A percentile compares a stretch with the other conserved stretches of the same genome.
Conservation (phyloP, 2,113 vertebrate genomes). For the Hepsetus odoe region DNA sequence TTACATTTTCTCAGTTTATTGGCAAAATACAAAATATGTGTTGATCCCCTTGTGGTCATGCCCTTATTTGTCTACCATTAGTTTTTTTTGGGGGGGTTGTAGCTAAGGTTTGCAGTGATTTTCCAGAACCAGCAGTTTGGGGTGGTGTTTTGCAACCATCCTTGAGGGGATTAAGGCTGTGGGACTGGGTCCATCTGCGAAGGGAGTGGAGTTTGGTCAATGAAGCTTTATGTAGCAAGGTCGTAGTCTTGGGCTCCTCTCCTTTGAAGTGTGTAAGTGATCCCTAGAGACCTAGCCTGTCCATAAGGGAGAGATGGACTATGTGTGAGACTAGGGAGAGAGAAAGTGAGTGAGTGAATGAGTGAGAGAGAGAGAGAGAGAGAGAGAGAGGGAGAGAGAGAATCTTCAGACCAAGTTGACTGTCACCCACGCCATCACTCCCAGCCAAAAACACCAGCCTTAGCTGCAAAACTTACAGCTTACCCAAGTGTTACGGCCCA, state of each 20-base stretch:
- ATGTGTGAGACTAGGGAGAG: conserved; percentile 51
- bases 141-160: conserved; percentile 44
- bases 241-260: conserved; percentile 65
- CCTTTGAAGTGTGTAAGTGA: conserved; percentile 73
- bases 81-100: neutral
- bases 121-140: conserved; percentile 33
- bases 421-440: neutral
- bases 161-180: conserved; percentile 57
- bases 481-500: too few relatives aligned
- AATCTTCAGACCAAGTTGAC: conserved; percentile 1
- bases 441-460: conserved; percentile 2
- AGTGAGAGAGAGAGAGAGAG: conserved; percentile 47
- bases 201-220: conserved; percentile 69
- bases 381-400: conserved; percentile 37
- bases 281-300: conserved; percentile 64
- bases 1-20: too few relatives aligned
- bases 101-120: conserved; percentile 1
- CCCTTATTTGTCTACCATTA: neutral
- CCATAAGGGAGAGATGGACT: conserved; percentile 51
- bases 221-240: conserved; percentile 65
- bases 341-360: conserved; percentile 40
- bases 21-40: too few relatives aligned
- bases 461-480: neutral
- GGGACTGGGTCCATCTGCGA: conserved; percentile 60
- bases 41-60: neutral